Conservation (phyloP, 2,888 invertebrate genomes). For the Scaptomyza tumidula region DNA sequence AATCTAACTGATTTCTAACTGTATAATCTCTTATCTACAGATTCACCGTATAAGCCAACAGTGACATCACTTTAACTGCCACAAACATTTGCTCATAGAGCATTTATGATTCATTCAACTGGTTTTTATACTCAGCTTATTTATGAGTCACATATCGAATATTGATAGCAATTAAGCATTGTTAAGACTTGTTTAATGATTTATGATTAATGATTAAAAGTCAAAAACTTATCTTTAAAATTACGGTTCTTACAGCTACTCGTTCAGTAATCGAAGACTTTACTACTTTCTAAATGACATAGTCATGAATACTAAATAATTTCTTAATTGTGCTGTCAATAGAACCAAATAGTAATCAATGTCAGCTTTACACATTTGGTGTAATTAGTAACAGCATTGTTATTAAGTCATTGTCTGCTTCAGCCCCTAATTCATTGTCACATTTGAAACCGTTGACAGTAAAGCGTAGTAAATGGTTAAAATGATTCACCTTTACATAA, state of each 20-base stretch:
- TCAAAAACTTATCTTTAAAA: neutral
- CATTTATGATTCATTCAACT: slow-evolving; percentile 13
- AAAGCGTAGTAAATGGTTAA: neutral
- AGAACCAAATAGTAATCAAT: neutral
- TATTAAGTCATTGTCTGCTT: slow-evolving; percentile 5
- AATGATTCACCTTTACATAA: too few relatives aligned
- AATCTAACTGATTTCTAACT: neutral
- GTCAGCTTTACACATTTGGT: neutral
- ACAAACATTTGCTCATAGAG: slow-evolving; percentile 11
- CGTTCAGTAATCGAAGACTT: neutral
- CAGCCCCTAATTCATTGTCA: neutral
- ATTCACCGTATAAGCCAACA: slow-evolving; percentile 69
- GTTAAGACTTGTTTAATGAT: slow-evolving; percentile 51
- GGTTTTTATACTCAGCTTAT: slow-evolving; percentile 13
- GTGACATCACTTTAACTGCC: slow-evolving; percentile 65
- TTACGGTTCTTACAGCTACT: neutral
- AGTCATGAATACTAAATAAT: neutral
- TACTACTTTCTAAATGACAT: neutral
- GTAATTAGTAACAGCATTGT: slow-evolving; percentile 1
- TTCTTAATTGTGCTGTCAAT: neutral
- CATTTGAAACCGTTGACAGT: neutral
- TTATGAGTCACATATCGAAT: slow-evolving; percentile 27
- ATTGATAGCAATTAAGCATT: slow-evolving; percentile 29
- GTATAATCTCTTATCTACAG: slow-evolving; percentile 25
- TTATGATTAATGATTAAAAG: slow-evolving; percentile 32